These are phyloP conservation scores for Drosophila diplacantha DNA, from an alignment of 2,888 invertebrate genomes.

Conservation along the genomic window DNA sequence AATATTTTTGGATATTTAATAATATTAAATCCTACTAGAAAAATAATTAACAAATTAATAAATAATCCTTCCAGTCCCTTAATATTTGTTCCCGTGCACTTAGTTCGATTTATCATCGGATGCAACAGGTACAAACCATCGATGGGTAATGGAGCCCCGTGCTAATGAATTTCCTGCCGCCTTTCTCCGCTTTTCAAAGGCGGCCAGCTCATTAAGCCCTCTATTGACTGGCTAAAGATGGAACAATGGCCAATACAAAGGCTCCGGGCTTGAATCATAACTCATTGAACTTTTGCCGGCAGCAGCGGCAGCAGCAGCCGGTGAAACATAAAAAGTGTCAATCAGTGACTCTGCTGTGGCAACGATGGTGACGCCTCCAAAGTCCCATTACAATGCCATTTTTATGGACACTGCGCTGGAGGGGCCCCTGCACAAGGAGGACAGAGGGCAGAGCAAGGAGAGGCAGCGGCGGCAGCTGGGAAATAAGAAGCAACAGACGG, in stretches of 20 bases:
- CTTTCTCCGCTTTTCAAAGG: slow-evolving; percentile 18
- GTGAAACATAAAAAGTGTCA: slow-evolving; percentile 62
- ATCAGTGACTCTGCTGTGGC: slow-evolving; percentile 51
- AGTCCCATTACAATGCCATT: slow-evolving; percentile 46
- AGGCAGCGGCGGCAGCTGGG: slow-evolving; percentile 8
- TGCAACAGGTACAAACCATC: slow-evolving; percentile 29
- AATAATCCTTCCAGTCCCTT: too few relatives aligned
- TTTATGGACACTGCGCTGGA: slow-evolving; percentile 37
- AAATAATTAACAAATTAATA: too few relatives aligned
- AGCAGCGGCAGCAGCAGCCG: slow-evolving; percentile 17
- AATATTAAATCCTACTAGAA: too few relatives aligned
- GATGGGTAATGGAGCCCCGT: slow-evolving; percentile 14
- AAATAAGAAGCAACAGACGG: slow-evolving; percentile 36
- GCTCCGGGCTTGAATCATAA: slow-evolving; percentile 53
- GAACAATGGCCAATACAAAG: slow-evolving; percentile 42
- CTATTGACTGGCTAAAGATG: slow-evolving; percentile 51
- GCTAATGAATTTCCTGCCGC: slow-evolving; percentile 61
- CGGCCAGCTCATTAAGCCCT: slow-evolving; percentile 37
- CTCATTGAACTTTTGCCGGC: slow-evolving; percentile 65
- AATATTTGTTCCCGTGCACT: slow-evolving; percentile 3
- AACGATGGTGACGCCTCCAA: slow-evolving; percentile 36
- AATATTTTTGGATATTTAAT: background rate
- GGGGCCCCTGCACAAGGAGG: slow-evolving; percentile 3
- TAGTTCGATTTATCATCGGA: slow-evolving; percentile 21
- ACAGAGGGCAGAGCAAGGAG: slow-evolving; percentile 1